phyloP scores from a whole-genome alignment of 2,113 vertebrate species.

The Holacanthus passer region DNA sequence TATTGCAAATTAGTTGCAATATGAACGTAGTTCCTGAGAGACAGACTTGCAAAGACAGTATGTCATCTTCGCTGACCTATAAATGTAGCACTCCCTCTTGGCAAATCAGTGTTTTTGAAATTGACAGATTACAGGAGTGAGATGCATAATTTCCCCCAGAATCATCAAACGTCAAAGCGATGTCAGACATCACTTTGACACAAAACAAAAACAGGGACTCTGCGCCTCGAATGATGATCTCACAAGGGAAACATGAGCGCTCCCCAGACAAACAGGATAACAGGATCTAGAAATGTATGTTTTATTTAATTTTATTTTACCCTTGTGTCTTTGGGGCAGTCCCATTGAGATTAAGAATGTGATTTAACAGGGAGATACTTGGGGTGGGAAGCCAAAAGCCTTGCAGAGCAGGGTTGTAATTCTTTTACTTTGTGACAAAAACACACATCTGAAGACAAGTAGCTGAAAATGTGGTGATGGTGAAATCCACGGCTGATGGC shows the following conservation, averaged over 20 bases:
- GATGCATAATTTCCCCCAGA: conserved; percentile 9
- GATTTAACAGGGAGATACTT: conserved; percentile 27
- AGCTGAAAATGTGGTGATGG: neutral
- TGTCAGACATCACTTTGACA: conserved; percentile 22
- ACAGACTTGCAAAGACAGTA: neutral
- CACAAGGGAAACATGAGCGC: conserved; percentile 10
- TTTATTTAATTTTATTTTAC: conserved; percentile 47
- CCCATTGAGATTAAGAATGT: conserved; percentile 24
- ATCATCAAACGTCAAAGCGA: conserved; percentile 15
- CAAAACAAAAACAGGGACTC: neutral
- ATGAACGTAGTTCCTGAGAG: neutral
- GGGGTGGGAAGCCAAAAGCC: conserved; percentile 4
- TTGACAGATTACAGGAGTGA: conserved; percentile 21
- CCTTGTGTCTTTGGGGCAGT: conserved; percentile 23
- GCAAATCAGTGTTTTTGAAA: conserved; percentile 31
- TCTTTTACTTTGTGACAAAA: conserved; percentile 22
- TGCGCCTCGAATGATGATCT: neutral
- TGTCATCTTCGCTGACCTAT: conserved; percentile 22
- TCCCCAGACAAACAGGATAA: conserved; percentile 23
- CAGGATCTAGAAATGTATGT: conserved; percentile 14
- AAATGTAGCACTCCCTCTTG: conserved; percentile 39
- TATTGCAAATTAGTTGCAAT: conserved; percentile 4
- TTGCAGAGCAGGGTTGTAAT: conserved; percentile 8
- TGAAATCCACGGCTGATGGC: conserved; percentile 1
- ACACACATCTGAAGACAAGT: conserved; percentile 24